Conservation (phyloP, 2,888 invertebrate species). For the Amblyjoppa proteus region DNA sequence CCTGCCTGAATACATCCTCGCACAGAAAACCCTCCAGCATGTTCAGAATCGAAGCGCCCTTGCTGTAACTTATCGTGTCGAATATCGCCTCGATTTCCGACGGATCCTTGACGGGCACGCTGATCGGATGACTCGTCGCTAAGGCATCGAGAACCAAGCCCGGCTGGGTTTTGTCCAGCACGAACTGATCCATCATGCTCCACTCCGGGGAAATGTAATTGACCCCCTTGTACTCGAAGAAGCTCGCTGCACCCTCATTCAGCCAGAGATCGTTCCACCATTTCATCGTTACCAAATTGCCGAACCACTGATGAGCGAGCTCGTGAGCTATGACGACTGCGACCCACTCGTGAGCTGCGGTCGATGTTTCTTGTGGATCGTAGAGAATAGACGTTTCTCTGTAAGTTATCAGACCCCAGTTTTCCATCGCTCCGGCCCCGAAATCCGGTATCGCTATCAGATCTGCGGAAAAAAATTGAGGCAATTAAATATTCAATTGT, state of each 20-base stretch:
- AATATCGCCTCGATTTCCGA: slow-evolving; percentile 91
- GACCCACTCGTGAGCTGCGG: slow-evolving; percentile 89
- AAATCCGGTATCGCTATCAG: slow-evolving; percentile 91
- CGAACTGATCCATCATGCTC: slow-evolving; percentile 91
- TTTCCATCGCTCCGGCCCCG: slow-evolving; percentile 90
- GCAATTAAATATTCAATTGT: not conserved
- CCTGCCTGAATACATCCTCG: slow-evolving; percentile 88
- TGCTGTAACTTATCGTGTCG: slow-evolving; percentile 91
- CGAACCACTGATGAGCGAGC: slow-evolving; percentile 95
- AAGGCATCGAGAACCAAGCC: slow-evolving; percentile 90
- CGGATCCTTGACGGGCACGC: slow-evolving; percentile 89
- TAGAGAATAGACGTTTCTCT: slow-evolving; percentile 89
- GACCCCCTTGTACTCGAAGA: slow-evolving; percentile 92
- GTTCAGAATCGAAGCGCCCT: slow-evolving; percentile 90
- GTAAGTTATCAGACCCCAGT: slow-evolving; percentile 94
- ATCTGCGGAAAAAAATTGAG: slow-evolving; percentile 84
- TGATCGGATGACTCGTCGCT: slow-evolving; percentile 90
- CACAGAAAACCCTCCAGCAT: slow-evolving; percentile 91
- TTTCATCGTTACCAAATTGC: slow-evolving; percentile 96
- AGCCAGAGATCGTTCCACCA: slow-evolving; percentile 98
- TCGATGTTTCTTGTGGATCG: slow-evolving; percentile 88
- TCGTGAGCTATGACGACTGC: slow-evolving; percentile 89
- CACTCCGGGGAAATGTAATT: slow-evolving; percentile 88
- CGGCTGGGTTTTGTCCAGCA: slow-evolving; percentile 89
- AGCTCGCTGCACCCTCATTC: slow-evolving; percentile 95